Evolutionary conservation across 2,113 vertebrate species (phyloP).

Genomic region (Notarius quadriscutis): DNA sequence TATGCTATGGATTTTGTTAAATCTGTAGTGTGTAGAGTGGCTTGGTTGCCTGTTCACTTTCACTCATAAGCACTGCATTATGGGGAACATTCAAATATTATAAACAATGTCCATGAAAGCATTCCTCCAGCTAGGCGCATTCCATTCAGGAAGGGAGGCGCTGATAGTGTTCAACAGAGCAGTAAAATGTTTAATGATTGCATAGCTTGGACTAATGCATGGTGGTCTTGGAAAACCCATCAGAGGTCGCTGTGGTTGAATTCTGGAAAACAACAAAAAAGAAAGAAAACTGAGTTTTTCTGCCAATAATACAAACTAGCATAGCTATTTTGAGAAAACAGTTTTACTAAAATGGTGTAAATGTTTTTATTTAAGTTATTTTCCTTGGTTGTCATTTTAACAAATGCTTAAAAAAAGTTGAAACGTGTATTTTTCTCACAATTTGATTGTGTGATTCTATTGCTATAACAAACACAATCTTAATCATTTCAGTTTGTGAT

Average conservation of each 20-base stretch:
- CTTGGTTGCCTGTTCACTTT: not conserved
- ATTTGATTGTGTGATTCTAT: not conserved
- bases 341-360: no score
- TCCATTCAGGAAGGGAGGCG: not conserved
- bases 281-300: no score
- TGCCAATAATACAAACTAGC: no score
- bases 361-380: no score
- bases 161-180: not conserved
- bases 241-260: no score
- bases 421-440: not conserved
- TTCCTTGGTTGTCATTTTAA: not conserved
- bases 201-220: not conserved
- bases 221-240: not conserved
- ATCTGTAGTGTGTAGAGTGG: not conserved
- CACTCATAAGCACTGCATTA: not conserved
- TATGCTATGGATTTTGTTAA: not conserved
- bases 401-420: not conserved
- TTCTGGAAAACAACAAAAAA: no score
- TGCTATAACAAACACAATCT: not conserved
- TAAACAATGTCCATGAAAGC: slow-evolving; percentile 5
- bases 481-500: not conserved
- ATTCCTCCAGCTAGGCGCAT: not conserved
- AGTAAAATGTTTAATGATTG: not conserved
- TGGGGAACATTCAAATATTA: not conserved
- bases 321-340: no score